Conservation (phyloP, 2,113 vertebrate species). For the Poecilia latipinna region DNA sequence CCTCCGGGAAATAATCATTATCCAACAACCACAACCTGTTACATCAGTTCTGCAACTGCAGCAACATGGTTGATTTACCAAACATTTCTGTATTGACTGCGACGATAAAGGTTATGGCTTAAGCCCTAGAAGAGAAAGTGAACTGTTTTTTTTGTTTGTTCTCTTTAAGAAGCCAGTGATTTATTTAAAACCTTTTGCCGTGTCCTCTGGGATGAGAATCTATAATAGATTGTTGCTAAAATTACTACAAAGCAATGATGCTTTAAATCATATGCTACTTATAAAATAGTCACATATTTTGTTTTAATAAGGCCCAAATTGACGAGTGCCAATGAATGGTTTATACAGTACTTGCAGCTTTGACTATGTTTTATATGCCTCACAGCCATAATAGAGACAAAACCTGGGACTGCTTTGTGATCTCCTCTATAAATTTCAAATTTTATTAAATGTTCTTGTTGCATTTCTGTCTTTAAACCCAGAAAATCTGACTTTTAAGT, state of each 20-base stretch:
- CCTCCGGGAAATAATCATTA: background rate
- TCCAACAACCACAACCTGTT: constrained; percentile 4
- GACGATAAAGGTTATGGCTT: no score
- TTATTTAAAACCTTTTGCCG: background rate
- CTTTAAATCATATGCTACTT: no score
- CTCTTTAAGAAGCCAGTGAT: background rate
- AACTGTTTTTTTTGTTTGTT: background rate
- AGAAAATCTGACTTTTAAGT: background rate
- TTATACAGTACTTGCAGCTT: background rate
- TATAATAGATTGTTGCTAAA: background rate
- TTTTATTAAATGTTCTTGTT: background rate
- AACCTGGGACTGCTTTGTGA: background rate
- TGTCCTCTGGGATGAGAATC: background rate
- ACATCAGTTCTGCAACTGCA: background rate
- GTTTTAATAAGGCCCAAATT: background rate
- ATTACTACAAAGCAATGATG: background rate
- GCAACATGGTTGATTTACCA: background rate
- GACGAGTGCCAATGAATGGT: background rate
- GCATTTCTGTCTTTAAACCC: no score
- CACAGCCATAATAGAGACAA: background rate
- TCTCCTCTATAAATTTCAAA: background rate
- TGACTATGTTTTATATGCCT: background rate
- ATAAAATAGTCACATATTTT: background rate
- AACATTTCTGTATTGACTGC: background rate
- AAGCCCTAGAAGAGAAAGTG: background rate